These are phyloP conservation scores for Drosophila kanapiae DNA, from an alignment of 1,140 invertebrate species.

Conservation along the genomic window DNA sequence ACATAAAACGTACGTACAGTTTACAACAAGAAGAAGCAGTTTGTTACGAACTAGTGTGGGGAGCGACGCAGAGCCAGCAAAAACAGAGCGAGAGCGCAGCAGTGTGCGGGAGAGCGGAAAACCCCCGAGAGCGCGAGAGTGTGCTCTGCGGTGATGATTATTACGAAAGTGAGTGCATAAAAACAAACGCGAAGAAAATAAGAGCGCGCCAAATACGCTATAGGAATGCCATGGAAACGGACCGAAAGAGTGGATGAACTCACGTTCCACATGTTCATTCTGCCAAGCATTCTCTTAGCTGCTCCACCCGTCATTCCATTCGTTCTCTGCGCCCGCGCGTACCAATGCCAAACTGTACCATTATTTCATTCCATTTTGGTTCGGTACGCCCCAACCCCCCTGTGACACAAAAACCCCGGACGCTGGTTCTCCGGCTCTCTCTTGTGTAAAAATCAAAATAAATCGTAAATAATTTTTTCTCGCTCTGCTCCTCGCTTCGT, in stretches of 20 bases:
- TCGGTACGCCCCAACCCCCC: slow-evolving; percentile 53
- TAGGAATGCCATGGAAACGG: slow-evolving; percentile 41
- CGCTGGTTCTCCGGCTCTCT: neutral
- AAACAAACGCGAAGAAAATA: slow-evolving; percentile 57
- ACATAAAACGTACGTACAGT: slow-evolving; percentile 33
- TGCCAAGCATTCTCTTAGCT: slow-evolving; percentile 27
- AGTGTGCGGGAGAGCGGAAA: slow-evolving; percentile 21
- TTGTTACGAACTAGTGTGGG: slow-evolving; percentile 81
- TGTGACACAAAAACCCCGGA: slow-evolving; percentile 69
- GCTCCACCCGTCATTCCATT: neutral
- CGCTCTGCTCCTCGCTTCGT: slow-evolving; percentile 3
- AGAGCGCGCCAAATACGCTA: slow-evolving; percentile 37
- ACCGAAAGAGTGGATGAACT: slow-evolving; percentile 56
- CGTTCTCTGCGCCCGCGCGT: slow-evolving; percentile 56
- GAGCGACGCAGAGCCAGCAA: slow-evolving; percentile 71
- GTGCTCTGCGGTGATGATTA: slow-evolving; percentile 19
- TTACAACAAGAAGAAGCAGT: slow-evolving; percentile 76
- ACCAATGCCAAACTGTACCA: slow-evolving; percentile 75
- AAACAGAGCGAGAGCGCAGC: slow-evolving; percentile 54
- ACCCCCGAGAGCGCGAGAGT: slow-evolving; percentile 3
- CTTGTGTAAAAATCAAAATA: slow-evolving; percentile 74
- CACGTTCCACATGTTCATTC: slow-evolving; percentile 68
- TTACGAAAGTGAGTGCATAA: slow-evolving; percentile 76
- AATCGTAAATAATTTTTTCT: slow-evolving; percentile 83
- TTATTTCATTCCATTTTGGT: slow-evolving; percentile 57